Percentiles rank a stretch among this genome's conserved stretches.
Conservation (phyloP, 2,888 invertebrate genomes). For the Empis stercorea region DNA sequence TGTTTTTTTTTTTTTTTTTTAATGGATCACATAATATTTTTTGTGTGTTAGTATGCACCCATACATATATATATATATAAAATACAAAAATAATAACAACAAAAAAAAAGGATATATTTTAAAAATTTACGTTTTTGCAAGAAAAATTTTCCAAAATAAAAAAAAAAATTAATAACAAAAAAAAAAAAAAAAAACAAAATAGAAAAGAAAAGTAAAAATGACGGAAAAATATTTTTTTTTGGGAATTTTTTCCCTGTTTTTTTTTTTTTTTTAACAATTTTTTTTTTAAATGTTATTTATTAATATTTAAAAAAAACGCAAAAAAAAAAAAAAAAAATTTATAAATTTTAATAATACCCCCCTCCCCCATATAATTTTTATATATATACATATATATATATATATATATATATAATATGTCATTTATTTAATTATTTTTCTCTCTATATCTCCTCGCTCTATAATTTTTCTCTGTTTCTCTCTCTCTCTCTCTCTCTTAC, state of each 20-base stretch:
- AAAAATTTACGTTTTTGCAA: too few relatives aligned
- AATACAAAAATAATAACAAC: too few relatives aligned
- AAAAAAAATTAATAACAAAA: not conserved
- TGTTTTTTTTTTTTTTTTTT: not conserved
- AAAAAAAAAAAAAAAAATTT: constrained; percentile 5
- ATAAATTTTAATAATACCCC: constrained; percentile 7
- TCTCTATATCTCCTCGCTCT: not conserved
- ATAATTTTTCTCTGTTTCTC: not conserved
- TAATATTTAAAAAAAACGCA: constrained; percentile 4
- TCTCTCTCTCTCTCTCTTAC: too few relatives aligned
- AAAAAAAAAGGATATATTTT: too few relatives aligned
- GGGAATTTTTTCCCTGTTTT: constrained; percentile 10
- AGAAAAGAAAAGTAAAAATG: not conserved
- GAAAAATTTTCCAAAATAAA: not conserved
- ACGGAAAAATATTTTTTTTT: constrained; percentile 11
- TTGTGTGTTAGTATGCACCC: too few relatives aligned
- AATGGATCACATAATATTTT: constrained; percentile 10
- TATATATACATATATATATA: too few relatives aligned
- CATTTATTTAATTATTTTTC: not conserved
- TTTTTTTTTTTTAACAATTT: too few relatives aligned
- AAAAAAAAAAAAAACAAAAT: constrained; percentile 1
- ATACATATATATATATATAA: too few relatives aligned
- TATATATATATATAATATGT: not conserved
- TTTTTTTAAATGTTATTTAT: too few relatives aligned
- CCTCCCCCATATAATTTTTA: too few relatives aligned